Evolutionary conservation across 2,113 vertebrate species (phyloP), one percentile per base, ranked within the genome.

Genomic region (Anser brachyrhynchus): DNA sequence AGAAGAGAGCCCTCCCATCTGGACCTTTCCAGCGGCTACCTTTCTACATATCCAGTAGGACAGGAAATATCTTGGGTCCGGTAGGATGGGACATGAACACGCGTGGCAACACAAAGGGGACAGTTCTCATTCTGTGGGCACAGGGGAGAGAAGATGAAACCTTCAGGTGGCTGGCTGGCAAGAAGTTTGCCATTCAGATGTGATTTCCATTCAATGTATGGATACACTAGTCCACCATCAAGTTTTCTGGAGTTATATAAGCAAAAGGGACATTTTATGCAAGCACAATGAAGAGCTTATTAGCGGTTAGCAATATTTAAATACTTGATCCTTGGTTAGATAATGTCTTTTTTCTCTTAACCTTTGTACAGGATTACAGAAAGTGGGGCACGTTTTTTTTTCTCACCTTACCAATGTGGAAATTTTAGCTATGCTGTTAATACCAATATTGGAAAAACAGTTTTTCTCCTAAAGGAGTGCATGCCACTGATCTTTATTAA

Each of bases 391-490:
- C 8, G 1, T 13, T 39, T 54, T 85, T 52, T 75, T 58, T 66
- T 7, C 10, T 82, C 2, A 0, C 31, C 14, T 72, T 31, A 9
- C 0, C 1, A 5, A 8, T 46, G 6, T 64, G 26, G 43, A 74
- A 59, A 74, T 82, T 58, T 67, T 21, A 28, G 23, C 62, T 61
- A 25, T 2, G 5, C 49, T 70, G 26, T 7, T 67, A 35, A 2
- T 7, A 33, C 49, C 62, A n/a, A 0, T 44, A 2, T 4, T 54
- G 51, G 19, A 26, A 71, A 64, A 81, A 20, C 4, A 2, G 1
- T 81, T 82, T 39, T 84, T 16, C 35, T 91, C n/a, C 31, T 71
- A 4, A 9, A 64, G 35, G 37, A 79, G 12, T 1, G 1, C 21
- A 9, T 81, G 41, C n/a, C 41, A 28, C 23, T 83, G 39, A 16